Base-by-base conservation (phyloP, 2,888 invertebrate species). In the Teinopalpus imperialis region DNA sequence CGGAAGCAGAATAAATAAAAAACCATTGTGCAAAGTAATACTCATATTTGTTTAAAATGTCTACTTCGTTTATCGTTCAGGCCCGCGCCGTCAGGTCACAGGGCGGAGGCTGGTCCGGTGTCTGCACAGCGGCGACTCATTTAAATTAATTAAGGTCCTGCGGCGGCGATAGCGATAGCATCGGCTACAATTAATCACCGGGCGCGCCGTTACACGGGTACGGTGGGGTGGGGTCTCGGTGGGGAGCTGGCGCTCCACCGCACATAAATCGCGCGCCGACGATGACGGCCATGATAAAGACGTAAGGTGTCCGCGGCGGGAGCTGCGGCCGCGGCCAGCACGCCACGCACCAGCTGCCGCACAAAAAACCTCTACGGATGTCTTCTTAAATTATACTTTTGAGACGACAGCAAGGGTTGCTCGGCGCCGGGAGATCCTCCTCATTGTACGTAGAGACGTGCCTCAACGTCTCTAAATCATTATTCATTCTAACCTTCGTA, bases 81-180 rank as follows among this genome's bases (percentile, higher is more conserved):
- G n/a, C n/a, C n/a, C n/a, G n/a, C n/a, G n/a, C n/a, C n/a, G n/a
- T n/a, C n/a, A n/a, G n/a, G n/a, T n/a, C n/a, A n/a, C n/a, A n/a
- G n/a, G n/a, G n/a, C n/a, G n/a, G n/a, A n/a, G n/a, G n/a, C n/a
- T 24, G 59, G 56, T 56, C 54, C 64, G 57, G 64, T 67, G 66
- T 63, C 68, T 66, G 67, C 20, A 57, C 55, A 36, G 36, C 34
- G 32, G 41, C 59, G 50, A 65, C 63, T 79, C 76, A 81, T 77
- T 77, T 73, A 67, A 78, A 81, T 83, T 76, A 81, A 83, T 81
- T 77, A 81, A 78, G 75, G 16, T 16, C 16, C 2, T 16, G 16
- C 4, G 16, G 16, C 16, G 16, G 16, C 4, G 16, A 2, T 4
- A 4, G 16, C 16, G 16, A 16, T 16, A 16, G 16, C 16, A 16